Conservation (phyloP, 2,888 invertebrate species). For the Pilophorus perplexus region DNA sequence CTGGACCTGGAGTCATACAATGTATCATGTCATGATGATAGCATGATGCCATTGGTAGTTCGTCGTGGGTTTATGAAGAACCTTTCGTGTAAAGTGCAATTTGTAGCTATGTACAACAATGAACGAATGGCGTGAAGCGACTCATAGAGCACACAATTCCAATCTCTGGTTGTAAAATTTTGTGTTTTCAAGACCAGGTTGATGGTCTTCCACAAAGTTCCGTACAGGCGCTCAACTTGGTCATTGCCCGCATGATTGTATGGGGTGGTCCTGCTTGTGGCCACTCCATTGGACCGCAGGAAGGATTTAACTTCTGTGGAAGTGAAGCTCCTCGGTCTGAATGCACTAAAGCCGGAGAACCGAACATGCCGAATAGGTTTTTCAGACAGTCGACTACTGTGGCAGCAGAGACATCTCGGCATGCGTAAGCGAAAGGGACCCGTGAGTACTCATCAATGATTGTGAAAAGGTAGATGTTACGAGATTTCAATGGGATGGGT, state of each 20-base stretch:
- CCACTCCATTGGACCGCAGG: conserved; percentile 32
- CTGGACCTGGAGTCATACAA: not conserved
- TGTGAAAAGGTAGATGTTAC: not conserved
- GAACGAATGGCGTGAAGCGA: conserved; percentile 11
- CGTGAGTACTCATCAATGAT: no score
- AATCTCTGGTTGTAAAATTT: conserved; percentile 12
- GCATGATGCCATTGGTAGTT: not conserved
- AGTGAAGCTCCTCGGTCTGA: conserved; percentile 46
- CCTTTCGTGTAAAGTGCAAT: conserved; percentile 9
- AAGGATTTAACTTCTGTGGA: conserved; percentile 44
- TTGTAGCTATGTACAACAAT: no score
- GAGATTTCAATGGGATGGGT: not conserved
- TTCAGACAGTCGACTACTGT: no score
- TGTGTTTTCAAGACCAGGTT: conserved; percentile 20
- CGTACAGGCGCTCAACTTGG: no score
- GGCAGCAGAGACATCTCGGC: no score
- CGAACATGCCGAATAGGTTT: no score
- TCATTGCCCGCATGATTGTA: conserved; percentile 42
- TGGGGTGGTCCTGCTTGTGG: conserved; percentile 43
- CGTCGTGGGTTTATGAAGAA: not conserved
- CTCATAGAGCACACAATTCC: conserved; percentile 34
- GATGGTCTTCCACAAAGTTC: no score
- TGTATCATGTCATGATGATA: not conserved
- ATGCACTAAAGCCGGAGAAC: conserved; percentile 46
- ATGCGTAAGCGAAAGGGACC: no score